Evolutionary conservation across 2,113 vertebrate species (phyloP).

Genomic region (Malurus alboscapulatus): DNA sequence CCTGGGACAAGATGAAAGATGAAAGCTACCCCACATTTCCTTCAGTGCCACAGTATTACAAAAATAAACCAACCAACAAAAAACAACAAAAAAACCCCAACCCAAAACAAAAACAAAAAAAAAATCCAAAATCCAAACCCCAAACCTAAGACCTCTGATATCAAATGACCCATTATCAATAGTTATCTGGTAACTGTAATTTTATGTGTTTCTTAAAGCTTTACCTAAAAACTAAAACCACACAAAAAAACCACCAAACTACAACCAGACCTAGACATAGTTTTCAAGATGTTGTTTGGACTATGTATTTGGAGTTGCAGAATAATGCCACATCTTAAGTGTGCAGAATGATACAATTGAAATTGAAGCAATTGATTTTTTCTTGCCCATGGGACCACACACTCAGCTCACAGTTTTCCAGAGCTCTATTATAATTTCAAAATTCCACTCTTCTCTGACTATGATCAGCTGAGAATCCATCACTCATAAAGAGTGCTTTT

Average conservation of each 20-base stretch:
- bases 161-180: neutral
- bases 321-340: neutral
- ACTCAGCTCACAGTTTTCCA: rapidly evolving
- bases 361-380: neutral
- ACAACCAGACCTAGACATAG: neutral
- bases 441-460: neutral
- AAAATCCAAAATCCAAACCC: neutral
- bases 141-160: neutral
- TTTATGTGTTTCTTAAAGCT: neutral
- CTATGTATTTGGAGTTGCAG: neutral
- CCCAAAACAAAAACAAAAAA: too few relatives aligned
- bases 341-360: neutral
- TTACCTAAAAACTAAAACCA: neutral
- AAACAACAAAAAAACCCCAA: too few relatives aligned
- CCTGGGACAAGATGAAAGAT: neutral
- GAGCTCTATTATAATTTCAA: neutral
- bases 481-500: neutral
- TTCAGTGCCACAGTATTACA: neutral
- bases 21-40: neutral
- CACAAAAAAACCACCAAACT: neutral
- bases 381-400: neutral
- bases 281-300: neutral
- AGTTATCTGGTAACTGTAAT: neutral
- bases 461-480: neutral
- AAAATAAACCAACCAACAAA: neutral